Evolutionary conservation across 2,888 invertebrate species (phyloP).

Genomic region (Acrocyrtus sp.): DNA sequence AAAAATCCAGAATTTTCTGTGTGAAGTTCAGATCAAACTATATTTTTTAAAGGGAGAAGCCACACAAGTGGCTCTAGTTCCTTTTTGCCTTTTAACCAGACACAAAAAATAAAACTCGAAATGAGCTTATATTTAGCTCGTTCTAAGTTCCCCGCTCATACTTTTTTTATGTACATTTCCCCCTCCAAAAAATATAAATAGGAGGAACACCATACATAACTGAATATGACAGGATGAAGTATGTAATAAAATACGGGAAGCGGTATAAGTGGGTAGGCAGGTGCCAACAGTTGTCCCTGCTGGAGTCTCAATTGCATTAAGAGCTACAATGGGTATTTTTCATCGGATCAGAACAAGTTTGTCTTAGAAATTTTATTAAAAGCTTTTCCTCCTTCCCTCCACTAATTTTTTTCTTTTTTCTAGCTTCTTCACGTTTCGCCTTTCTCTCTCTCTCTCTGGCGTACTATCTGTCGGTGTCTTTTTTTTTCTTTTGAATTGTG

Average conservation of each 20-base stretch:
- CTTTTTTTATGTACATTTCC: slow-evolving; percentile 21
- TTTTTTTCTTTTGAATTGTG: slow-evolving; percentile 9
- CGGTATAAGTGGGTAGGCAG: slow-evolving; percentile 39
- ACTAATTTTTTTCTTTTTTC: slow-evolving; percentile 10
- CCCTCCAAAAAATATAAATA: slow-evolving; percentile 1
- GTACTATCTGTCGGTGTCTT: no score
- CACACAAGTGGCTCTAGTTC: no score
- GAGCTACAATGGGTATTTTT: slow-evolving; percentile 54
- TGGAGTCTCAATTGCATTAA: slow-evolving; percentile 55
- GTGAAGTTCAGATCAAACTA: no score
- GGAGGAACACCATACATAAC: slow-evolving; percentile 24
- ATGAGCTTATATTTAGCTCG: no score
- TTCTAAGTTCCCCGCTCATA: no score
- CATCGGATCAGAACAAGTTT: slow-evolving; percentile 53
- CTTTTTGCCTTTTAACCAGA: no score
- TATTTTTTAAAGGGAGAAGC: no score
- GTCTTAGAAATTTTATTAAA: slow-evolving; percentile 57
- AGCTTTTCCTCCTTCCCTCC: slow-evolving; percentile 32
- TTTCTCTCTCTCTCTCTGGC: slow-evolving; percentile 5
- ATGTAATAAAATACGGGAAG: slow-evolving; percentile 43
- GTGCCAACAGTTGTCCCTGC: slow-evolving; percentile 56
- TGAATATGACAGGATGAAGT: slow-evolving; percentile 47
- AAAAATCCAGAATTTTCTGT: no score
- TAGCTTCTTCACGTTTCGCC: slow-evolving; percentile 12
- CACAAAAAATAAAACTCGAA: no score